Evolutionary conservation across 2,797 vertebrate genomes (phyloP), one percentile per base, ranked within the genome.

Genomic region (Notolepis coatsorum): DNA sequence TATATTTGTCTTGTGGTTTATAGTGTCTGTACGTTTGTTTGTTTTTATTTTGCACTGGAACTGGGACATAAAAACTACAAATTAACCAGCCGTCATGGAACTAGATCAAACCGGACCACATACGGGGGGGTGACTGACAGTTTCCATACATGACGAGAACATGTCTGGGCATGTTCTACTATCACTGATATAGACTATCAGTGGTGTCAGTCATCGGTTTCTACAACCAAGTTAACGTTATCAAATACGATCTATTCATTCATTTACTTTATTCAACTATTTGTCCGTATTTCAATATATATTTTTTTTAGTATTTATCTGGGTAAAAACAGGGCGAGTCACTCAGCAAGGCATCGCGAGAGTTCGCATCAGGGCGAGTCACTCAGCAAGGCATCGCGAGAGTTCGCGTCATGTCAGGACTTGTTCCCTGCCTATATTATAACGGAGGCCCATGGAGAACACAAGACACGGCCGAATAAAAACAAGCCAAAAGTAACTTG

Each of bases 321-420:
- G 2, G 12, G 18, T 9, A 17, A 7, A 10, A 13, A 2, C 13
- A 63, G 27, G 38, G 28, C 35, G 20, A 17, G 28, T 15, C 17
- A 46, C 23, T 13, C n/a, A 4, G 12, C 12, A 6, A n/a, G 54
- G 10, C 57, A 35, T 1, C 20, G n/a, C 7, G 3, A 24, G 6
- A n/a, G n/a, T n/a, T n/a, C 1, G 13, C 9, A 31, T 41, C 53
- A 68, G n/a, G 8, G 17, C 42, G 35, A 23, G 42, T 33, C 23
- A 45, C 33, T 2, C n/a, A 3, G 3, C n/a, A 3, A 9, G 57
- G 4, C 38, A 15, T 2, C 45, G 48, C 3, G 3, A 24, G 6
- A n/a, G n/a, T n/a, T n/a, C 3, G 10, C 8, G 75, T 65, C 72
- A 89, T 91, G 92, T 83, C 85, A 0, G 75, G 91, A 73, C 91